Base-by-base conservation (phyloP, 2,797 vertebrate genomes). In the Takifugu rubripes region DNA sequence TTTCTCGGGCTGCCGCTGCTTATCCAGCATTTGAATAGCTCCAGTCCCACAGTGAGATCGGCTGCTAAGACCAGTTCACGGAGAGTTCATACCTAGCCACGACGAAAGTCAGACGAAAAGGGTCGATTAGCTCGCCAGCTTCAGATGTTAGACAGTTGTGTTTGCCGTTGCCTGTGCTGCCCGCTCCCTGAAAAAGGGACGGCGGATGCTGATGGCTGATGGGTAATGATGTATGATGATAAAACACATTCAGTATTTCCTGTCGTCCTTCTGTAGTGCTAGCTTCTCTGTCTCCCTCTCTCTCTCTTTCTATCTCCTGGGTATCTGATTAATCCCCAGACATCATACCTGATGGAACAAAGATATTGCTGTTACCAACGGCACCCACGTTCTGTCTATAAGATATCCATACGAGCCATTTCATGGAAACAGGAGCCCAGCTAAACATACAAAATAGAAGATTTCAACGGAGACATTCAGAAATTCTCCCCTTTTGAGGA, bases 171-270 rank as follows among this genome's bases (percentile, higher is more conserved):
- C 21, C 51, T 47, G 42, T 26, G 31, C 1, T 65, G 59, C 52
- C 14, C 40, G 27, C 56, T 66, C 29, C 51, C 50, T 68, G 45
- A 75, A 84, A 86, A 84, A 60, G 83, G 77, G 77, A 76, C 52
- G 72, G 26, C 49, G 43, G 53, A 46, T 58, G 52, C 57, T 56
- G 51, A 59, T 53, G 73, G 56, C 59, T 58, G 51, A 59, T 52
- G 73, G 59, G 56, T 49, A 59, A 57, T 48, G 48, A 31, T 2
- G 1, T 64, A 27, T 21, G 17, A 16, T 46, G 61, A 73, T 64
- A 46, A 53, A 74, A 63, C 33, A 60, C 15, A 17, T 7, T 44
- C 43, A 17, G 16, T 10, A 17, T 3, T 44, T 44, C 15, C n/a
- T n/a, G 15, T 44, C n/a, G 7, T 44, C 5, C n/a, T 17, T 17